Evolutionary conservation across 2,888 invertebrate genomes (phyloP).

Genomic region (Camponotus fellah): DNA sequence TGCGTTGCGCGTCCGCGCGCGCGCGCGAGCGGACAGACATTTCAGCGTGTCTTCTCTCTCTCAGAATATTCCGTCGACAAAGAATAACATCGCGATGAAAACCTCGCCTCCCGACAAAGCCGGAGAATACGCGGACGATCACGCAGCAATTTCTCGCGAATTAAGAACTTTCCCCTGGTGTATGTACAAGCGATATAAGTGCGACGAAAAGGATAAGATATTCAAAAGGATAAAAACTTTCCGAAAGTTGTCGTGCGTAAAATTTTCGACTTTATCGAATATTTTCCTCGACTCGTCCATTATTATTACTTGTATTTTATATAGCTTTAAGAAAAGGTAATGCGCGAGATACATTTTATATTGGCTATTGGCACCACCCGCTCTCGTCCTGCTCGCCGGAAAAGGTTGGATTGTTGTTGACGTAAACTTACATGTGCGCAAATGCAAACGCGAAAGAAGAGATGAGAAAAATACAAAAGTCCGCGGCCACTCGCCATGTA

Average conservation of each 20-base stretch:
- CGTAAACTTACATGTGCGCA: neutral
- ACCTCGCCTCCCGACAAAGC: conserved; percentile 17
- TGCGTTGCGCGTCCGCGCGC: conserved; percentile 5
- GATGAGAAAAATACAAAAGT: neutral
- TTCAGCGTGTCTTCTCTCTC: neutral
- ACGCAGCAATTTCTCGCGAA: conserved; percentile 30
- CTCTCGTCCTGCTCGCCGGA: neutral
- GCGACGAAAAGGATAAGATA: neutral
- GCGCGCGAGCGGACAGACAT: neutral
- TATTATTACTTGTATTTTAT: neutral
- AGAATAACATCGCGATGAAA: conserved; percentile 31
- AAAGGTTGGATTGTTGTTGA: neutral
- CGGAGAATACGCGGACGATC: conserved; percentile 32
- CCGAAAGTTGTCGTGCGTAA: neutral
- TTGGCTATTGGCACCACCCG: neutral
- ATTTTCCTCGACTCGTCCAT: neutral
- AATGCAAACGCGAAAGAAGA: neutral
- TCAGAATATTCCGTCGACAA: neutral
- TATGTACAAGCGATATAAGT: neutral
- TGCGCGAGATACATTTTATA: neutral
- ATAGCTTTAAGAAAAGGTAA: neutral
- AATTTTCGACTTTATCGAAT: neutral
- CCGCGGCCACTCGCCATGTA: neutral
- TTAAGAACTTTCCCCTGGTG: neutral
- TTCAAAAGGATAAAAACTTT: conserved; percentile 4